These are phyloP conservation scores for Plestiodon gilberti DNA, from an alignment of 2,113 vertebrate species.

Conservation along the genomic window DNA sequence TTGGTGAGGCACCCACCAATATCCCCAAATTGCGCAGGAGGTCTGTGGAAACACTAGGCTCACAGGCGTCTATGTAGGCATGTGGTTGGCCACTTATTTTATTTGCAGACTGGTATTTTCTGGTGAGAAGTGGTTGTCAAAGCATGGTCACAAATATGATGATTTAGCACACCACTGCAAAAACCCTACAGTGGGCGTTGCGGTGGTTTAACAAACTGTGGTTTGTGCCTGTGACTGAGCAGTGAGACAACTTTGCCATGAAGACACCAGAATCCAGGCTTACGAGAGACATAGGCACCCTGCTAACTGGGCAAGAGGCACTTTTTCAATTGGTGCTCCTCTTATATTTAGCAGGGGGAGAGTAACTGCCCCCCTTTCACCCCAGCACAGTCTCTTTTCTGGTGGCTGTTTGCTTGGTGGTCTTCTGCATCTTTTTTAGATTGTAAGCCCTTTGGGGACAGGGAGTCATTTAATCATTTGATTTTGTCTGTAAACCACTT, in stretches of 20 bases:
- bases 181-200: not conserved
- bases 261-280: not conserved
- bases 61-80: not conserved
- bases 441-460: too few relatives aligned
- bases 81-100: not conserved
- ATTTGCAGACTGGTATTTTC: not conserved
- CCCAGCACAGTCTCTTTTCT: too few relatives aligned
- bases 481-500: too few relatives aligned
- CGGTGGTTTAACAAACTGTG: not conserved
- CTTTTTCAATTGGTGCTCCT: too few relatives aligned
- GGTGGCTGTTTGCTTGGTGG: too few relatives aligned
- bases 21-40: not conserved
- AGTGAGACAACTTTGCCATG: not conserved
- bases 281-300: not conserved
- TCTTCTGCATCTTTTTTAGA: too few relatives aligned
- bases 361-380: too few relatives aligned
- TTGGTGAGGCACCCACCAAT: too few relatives aligned
- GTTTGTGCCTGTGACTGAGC: not conserved
- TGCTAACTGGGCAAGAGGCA: too few relatives aligned
- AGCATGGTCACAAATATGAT: not conserved
- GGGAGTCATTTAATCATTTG: too few relatives aligned
- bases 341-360: too few relatives aligned
- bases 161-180: not conserved
- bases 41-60: not conserved
- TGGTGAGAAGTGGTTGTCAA: not conserved